Percentiles rank a stretch among this genome's conserved stretches.
Conservation (phyloP, 1,140 invertebrate species). For the Conopomorpha cramerella region DNA sequence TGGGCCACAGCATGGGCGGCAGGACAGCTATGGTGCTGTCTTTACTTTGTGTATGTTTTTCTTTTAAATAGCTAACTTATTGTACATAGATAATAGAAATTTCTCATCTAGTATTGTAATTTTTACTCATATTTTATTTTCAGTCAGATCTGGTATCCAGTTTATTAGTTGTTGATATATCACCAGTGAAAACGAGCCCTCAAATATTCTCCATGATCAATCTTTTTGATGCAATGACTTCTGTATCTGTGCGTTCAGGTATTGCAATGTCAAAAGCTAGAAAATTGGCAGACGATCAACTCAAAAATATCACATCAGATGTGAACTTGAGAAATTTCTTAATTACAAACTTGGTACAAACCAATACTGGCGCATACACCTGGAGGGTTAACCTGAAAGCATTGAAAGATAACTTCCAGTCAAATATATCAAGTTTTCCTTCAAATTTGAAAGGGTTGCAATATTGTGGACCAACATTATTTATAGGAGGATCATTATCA, state of each 20-base stretch:
- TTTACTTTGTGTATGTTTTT: slow-evolving; percentile 67
- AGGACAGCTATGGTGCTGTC: slow-evolving; percentile 82
- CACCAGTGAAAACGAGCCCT: slow-evolving; percentile 70
- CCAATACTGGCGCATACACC: slow-evolving; percentile 63
- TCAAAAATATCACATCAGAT: slow-evolving; percentile 36
- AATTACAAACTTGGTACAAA: slow-evolving; percentile 76
- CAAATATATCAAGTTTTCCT: slow-evolving; percentile 69
- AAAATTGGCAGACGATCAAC: slow-evolving; percentile 61
- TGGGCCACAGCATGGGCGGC: slow-evolving; percentile 95
- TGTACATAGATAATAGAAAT: background rate
- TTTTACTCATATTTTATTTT: slow-evolving; percentile 21
- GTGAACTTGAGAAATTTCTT: slow-evolving; percentile 67
- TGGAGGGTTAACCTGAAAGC: slow-evolving; percentile 79
- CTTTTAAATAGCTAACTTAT: slow-evolving; percentile 1
- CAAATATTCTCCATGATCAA: slow-evolving; percentile 66
- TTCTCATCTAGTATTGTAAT: slow-evolving; percentile 1
- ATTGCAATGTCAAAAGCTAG: slow-evolving; percentile 70
- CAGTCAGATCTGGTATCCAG: slow-evolving; percentile 79
- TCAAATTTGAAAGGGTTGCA: slow-evolving; percentile 40
- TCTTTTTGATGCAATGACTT: slow-evolving; percentile 70
- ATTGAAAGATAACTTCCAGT: slow-evolving; percentile 67
- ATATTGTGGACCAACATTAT: slow-evolving; percentile 75
- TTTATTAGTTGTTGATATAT: slow-evolving; percentile 83
- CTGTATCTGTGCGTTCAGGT: slow-evolving; percentile 61
- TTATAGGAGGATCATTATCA: slow-evolving; percentile 81